A percentile compares a stretch with the other conserved stretches of the same genome.
Conservation (phyloP, 2,888 invertebrate genomes). For the Philonicus albiceps region DNA sequence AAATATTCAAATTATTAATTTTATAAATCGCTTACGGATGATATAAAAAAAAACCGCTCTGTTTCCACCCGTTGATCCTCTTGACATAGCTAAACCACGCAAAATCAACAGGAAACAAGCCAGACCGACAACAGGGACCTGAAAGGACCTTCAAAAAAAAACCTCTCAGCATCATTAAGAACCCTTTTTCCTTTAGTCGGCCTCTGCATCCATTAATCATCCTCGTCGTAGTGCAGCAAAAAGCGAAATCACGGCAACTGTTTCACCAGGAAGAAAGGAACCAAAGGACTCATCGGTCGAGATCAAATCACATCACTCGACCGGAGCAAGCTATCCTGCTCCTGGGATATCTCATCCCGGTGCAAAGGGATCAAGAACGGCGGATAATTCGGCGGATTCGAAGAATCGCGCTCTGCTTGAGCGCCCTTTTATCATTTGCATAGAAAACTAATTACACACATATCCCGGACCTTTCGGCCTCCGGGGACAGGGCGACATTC, state of each 20-base stretch:
- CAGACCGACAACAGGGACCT: not conserved
- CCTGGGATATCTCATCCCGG: not conserved
- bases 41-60: not conserved
- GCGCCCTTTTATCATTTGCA: conserved; percentile 50
- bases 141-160: not conserved
- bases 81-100: not conserved
- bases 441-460: conserved; percentile 52
- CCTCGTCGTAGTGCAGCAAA: not conserved
- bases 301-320: not conserved
- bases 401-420: not conserved
- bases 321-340: not conserved
- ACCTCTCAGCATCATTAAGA: not conserved
- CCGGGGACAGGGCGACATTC: conserved; percentile 47
- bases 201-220: not conserved
- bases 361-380: not conserved
- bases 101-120: not conserved
- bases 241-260: not conserved
- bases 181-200: not conserved
- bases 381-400: not conserved
- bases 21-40: not conserved
- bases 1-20: not conserved
- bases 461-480: conserved; percentile 42
- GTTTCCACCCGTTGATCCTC: not conserved
- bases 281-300: not conserved
- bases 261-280: not conserved